Percentiles rank a stretch among this genome's conserved stretches.
phyloP scores from a whole-genome alignment of 1,140 invertebrate species.

The Phymorhynchus buccinoides region DNA sequence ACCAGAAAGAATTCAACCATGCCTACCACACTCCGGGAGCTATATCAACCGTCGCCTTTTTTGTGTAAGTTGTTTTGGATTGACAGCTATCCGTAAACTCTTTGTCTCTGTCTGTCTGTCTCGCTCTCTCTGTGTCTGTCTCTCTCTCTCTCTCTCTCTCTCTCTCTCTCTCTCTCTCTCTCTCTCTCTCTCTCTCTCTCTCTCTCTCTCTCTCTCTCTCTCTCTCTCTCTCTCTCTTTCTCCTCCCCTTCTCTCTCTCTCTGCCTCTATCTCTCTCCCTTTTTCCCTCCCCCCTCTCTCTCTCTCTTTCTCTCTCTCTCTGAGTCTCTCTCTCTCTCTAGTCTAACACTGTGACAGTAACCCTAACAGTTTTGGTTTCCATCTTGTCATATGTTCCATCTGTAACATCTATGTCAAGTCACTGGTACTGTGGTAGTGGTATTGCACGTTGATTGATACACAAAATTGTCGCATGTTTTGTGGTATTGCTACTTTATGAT shows the following conservation, averaged over 20 bases:
- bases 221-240: background rate
- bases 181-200: background rate
- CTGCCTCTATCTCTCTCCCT: too few relatives aligned
- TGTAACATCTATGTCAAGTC: too few relatives aligned
- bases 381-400: too few relatives aligned
- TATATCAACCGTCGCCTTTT: conserved; percentile 91
- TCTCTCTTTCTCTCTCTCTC: background rate
- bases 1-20: conserved; percentile 78
- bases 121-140: too few relatives aligned
- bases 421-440: too few relatives aligned
- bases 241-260: background rate
- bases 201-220: background rate
- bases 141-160: background rate
- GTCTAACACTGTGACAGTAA: background rate
- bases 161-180: background rate
- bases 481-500: too few relatives aligned
- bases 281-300: too few relatives aligned
- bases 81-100: too few relatives aligned
- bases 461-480: too few relatives aligned
- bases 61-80: conserved; percentile 83
- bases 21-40: conserved; percentile 95
- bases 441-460: too few relatives aligned
- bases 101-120: background rate
- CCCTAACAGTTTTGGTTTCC: too few relatives aligned
- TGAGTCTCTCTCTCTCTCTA: background rate